Percentiles rank a stretch among this genome's conserved stretches.
Evolutionary conservation across 64 coral and sea anemone species (phyloP).

Genomic region (Astreopora myriophthalma): DNA sequence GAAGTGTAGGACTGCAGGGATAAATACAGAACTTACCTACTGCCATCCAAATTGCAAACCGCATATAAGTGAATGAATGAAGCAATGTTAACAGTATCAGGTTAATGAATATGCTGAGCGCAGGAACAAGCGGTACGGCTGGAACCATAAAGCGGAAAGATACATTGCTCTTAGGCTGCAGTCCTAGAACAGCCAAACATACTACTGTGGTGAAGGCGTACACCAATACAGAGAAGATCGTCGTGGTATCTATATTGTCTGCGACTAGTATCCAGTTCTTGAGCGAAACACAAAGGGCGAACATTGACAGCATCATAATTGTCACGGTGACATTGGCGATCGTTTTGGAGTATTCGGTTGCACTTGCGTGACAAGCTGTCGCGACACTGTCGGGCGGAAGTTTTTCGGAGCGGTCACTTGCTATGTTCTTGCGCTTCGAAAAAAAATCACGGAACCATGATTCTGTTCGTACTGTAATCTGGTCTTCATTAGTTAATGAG

Average conservation of each 20-base stretch:
- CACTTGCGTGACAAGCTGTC: not conserved
- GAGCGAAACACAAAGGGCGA: constrained; percentile 52
- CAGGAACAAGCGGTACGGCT: constrained; percentile 33
- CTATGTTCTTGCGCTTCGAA: not conserved
- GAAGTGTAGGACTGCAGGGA: not conserved
- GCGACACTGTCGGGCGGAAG: not conserved
- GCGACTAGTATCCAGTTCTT: not conserved
- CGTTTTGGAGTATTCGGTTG: constrained; percentile 22
- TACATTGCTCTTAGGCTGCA: constrained; percentile 21
- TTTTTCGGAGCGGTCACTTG: not conserved
- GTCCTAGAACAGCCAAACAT: constrained; percentile 22
- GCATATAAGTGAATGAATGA: constrained; percentile 17
- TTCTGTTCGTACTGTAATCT: not conserved
- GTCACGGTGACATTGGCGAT: constrained; percentile 50
- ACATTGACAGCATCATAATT: constrained; percentile 39
- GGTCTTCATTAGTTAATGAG: not conserved
- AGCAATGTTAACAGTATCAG: constrained; percentile 55
- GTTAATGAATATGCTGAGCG: constrained; percentile 70
- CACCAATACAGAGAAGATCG: not conserved
- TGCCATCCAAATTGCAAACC: constrained; percentile 54
- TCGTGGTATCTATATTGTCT: constrained; percentile 1
- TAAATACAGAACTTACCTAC: constrained; percentile 24
- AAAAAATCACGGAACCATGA: constrained; percentile 11
- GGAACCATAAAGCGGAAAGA: constrained; percentile 72
- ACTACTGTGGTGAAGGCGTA: constrained; percentile 14